Percentiles rank a stretch among this genome's conserved stretches.
phyloP scores from a whole-genome alignment of 1,140 invertebrate species.

The Chymomyza costata region DNA sequence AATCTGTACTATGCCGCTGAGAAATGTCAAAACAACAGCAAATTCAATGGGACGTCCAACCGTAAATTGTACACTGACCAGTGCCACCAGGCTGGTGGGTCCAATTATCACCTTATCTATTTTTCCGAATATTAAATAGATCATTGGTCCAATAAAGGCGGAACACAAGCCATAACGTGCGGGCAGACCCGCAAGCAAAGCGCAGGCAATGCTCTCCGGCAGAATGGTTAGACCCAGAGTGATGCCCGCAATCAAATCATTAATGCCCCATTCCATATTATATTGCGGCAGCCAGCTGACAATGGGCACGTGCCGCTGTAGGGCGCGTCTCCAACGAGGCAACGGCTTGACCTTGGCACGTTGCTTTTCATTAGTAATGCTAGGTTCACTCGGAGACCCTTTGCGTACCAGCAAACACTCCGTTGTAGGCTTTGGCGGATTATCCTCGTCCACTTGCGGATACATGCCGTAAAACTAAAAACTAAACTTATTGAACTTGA shows the following conservation, averaged over 20 bases:
- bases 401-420: conserved; percentile 21
- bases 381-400: not conserved
- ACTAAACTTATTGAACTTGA: too few relatives aligned
- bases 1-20: conserved; percentile 86
- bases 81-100: conserved; percentile 86
- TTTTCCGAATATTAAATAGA: conserved; percentile 92
- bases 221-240: conserved; percentile 89
- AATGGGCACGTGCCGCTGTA: conserved; percentile 66
- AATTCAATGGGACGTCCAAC: conserved; percentile 84
- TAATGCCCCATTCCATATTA: conserved; percentile 78
- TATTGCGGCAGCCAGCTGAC: conserved; percentile 82
- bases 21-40: conserved; percentile 86
- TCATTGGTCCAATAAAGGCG: conserved; percentile 82
- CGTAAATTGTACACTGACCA: conserved; percentile 83
- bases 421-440: conserved; percentile 34
- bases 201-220: conserved; percentile 90
- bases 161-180: conserved; percentile 79
- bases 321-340: conserved; percentile 35
- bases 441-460: conserved; percentile 49
- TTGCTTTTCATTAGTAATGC: not conserved
- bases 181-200: conserved; percentile 83
- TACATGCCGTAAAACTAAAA: too few relatives aligned
- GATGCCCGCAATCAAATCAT: conserved; percentile 84
- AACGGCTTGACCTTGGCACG: conserved; percentile 17
- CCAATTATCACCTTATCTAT: conserved; percentile 94